phyloP scores from a whole-genome alignment of 2,797 vertebrate species.

The Pelobates cultripes region DNA sequence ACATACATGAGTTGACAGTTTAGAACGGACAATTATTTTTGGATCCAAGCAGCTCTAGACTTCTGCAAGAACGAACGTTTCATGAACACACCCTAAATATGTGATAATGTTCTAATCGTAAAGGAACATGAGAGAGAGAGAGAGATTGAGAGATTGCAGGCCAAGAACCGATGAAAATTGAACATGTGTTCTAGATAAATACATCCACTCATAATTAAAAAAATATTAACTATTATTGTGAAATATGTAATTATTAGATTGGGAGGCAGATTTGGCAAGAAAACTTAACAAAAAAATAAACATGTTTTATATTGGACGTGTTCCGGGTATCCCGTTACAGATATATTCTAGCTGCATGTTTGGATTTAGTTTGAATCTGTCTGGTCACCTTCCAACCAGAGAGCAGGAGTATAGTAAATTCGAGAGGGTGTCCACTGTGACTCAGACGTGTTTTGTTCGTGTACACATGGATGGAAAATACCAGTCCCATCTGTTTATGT shows the following conservation, averaged over 20 bases:
- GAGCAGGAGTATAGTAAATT: background rate
- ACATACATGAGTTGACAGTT: too few relatives aligned
- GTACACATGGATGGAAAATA: too few relatives aligned
- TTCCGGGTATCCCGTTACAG: background rate
- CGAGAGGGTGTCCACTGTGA: background rate
- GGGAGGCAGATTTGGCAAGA: slow-evolving; percentile 15
- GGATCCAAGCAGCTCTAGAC: too few relatives aligned
- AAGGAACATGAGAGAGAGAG: too few relatives aligned
- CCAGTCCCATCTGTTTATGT: too few relatives aligned
- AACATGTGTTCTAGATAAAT: slow-evolving; percentile 37
- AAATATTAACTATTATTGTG: background rate
- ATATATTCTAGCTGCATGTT: background rate
- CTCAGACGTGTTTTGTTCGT: too few relatives aligned
- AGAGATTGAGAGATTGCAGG: background rate
- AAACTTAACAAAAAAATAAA: slow-evolving; percentile 15
- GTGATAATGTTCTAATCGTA: too few relatives aligned
- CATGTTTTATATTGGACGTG: slow-evolving; percentile 8
- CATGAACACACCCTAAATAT: too few relatives aligned
- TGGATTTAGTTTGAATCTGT: background rate
- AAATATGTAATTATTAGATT: slow-evolving; percentile 22
- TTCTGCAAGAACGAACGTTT: too few relatives aligned
- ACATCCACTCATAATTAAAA: background rate
- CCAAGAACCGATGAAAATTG: background rate
- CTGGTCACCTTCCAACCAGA: background rate
- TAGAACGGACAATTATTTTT: too few relatives aligned